Evolutionary conservation across 2,888 invertebrate genomes (phyloP), one percentile per base, ranked within the genome.

Genomic region (Drosophila nr. fundita): DNA sequence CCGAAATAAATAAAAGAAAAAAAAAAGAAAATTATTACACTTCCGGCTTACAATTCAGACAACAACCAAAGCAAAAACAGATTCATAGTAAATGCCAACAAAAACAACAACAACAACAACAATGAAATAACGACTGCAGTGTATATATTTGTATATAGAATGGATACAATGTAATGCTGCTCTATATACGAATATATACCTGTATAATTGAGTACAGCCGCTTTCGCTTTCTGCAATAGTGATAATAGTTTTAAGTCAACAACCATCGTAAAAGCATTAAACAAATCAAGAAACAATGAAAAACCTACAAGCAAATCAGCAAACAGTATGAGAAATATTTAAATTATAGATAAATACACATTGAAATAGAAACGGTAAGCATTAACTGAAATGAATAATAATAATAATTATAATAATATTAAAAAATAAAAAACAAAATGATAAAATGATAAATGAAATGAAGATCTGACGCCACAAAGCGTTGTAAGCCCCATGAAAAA

Each of bases 181-280:
- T 60, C 49, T 42, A 61, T 54, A 65, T 65, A 30, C 42, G n/a
- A 58, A 66, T 65, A 62, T 63, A 76, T 64, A 64, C 61, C 78
- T 65, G 73, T 36, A 63, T 64, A 82, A 87, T 83, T 83, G 82
- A 86, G 78, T 83, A 91, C 91, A 90, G 87, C 87, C 87, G 91
- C 90, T 90, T 92, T 92, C 87, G 91, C 90, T 90, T 92, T 92
- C 92, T 92, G 92, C 92, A 92, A 92, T 92, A 92, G 92, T 92
- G 92, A 92, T 92, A 92, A 92, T 92, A 92, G 92, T 92, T 92
- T 90, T 92, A 92, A 91, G 92, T 89, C 69, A 77, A 75, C 72
- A 80, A 83, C 87, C 90, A 82, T 70, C 75, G 59, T 60, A 60
- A 61, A 73, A 83, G 59, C 72, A 71, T 65, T 52, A 71, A 80